phyloP scores from a whole-genome alignment of 2,888 invertebrate genomes.

The Saturnia pavonia region DNA sequence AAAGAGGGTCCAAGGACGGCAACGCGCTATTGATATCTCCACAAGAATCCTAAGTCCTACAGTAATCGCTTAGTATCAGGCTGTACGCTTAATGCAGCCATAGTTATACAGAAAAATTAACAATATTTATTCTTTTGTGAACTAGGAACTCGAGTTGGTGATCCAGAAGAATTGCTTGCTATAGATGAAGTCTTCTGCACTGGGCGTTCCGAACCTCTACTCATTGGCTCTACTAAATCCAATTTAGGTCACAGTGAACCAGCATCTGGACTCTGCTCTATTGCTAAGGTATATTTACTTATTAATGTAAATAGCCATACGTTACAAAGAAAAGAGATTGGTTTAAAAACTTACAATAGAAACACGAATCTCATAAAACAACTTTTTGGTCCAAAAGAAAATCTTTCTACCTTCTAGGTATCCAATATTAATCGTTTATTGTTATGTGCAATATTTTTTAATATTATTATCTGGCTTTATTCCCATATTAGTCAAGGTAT shows the following conservation, averaged over 20 bases:
- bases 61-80: no score
- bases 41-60: no score
- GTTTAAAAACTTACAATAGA: background rate
- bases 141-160: conserved; percentile 90
- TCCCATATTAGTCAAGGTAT: background rate
- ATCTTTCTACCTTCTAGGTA: no score
- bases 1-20: no score
- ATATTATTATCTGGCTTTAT: background rate
- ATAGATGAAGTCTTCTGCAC: conserved; percentile 90
- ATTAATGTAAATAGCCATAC: background rate
- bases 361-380: background rate
- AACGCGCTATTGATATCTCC: no score
- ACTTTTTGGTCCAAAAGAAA: background rate
- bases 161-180: conserved; percentile 94
- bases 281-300: conserved; percentile 85
- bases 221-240: conserved; percentile 95
- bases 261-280: conserved; percentile 90
- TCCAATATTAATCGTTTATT: no score
- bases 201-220: conserved; percentile 87
- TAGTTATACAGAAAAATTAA: no score
- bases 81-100: no score
- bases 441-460: no score
- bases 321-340: background rate
- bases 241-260: conserved; percentile 97
- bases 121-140: background rate